Base-by-base conservation (phyloP, 2,888 invertebrate genomes). In the Diaprepes abbreviatus region DNA sequence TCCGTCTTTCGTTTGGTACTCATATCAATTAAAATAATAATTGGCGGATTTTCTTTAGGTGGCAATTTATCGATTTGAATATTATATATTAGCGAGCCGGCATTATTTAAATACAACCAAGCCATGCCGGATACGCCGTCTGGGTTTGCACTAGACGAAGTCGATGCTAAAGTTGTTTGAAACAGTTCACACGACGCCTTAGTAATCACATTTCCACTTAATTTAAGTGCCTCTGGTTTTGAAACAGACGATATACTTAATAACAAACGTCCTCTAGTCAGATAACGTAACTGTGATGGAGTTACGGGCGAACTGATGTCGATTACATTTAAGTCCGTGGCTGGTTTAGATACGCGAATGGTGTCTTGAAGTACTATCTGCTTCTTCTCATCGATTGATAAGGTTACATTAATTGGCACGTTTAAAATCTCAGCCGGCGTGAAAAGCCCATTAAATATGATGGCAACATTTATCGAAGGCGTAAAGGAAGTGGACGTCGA, bases 361-460 rank as follows among this genome's bases (percentile, higher is more conserved):
- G 91, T 91, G 83, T 94, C 93, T 77, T 92, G 90, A 67, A 93
- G 86, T 36, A 94, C 90, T 5, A 75, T 58, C 1, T 91, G 87
- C 76, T 91, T 92, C 74, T 91, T 91, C 66, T 93, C 93, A 2
- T 90, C 88, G 71, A 91, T 84, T 57, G 91, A 90, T 43, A 95
- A 85, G 3, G 90, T 87, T 1, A 95, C 88, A 75, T 89, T 88
- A 6, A 95, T 85, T 0, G 91, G 88, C 1, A 91, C 91, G 75
- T 93, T 90, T 24, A 86, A 82, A 0, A 87, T 86, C 63, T 91
- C 89, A 48, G 88, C 87, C 0, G 88, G 85, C 0, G 88, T 85
- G 75, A 95, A 93, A 1, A 95, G 87, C 7, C 95, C 95, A 78
- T 94, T 94, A 81, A 94, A 94, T 0, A 94, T 88, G 2, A 95